A percentile compares a stretch with the other conserved stretches of the same genome.
Evolutionary conservation across 2,113 vertebrate species (phyloP).

Genomic region (Callorhinus ursinus): DNA sequence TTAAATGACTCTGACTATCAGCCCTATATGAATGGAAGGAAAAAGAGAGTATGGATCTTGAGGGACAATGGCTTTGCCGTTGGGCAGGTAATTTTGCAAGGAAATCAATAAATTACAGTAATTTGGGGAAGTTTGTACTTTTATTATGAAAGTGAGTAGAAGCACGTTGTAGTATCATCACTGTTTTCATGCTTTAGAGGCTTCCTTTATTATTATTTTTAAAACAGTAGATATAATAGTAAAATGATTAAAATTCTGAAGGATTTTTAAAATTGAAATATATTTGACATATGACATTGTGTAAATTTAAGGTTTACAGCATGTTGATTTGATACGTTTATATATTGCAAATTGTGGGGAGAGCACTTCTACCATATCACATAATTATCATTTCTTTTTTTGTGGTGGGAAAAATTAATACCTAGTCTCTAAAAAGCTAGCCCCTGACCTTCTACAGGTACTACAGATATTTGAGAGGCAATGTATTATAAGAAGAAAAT

Average conservation of each 20-base stretch:
- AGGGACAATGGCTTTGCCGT: conserved; percentile 83
- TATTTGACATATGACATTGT: background rate
- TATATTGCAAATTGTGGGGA: background rate
- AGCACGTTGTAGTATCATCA: background rate
- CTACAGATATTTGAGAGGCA: background rate
- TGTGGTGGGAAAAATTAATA: background rate
- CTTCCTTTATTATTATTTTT: conserved; percentile 1
- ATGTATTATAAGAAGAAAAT: background rate
- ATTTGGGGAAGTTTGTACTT: background rate
- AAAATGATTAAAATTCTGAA: conserved; percentile 20
- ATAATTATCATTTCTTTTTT: background rate
- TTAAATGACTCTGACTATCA: conserved; percentile 78
- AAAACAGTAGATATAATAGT: background rate
- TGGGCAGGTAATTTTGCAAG: conserved; percentile 89
- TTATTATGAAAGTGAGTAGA: background rate
- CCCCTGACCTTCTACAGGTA: background rate
- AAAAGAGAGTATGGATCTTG: conserved; percentile 88
- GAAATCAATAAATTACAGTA: background rate
- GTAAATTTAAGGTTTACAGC: background rate
- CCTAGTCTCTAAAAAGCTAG: background rate
- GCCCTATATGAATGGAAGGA: conserved; percentile 84
- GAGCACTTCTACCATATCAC: background rate
- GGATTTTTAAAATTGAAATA: background rate
- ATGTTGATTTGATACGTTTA: background rate
- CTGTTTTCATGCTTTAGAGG: background rate